phyloP scores from a whole-genome alignment of 2,113 vertebrate genomes.

The Tauraco erythrolophus region DNA sequence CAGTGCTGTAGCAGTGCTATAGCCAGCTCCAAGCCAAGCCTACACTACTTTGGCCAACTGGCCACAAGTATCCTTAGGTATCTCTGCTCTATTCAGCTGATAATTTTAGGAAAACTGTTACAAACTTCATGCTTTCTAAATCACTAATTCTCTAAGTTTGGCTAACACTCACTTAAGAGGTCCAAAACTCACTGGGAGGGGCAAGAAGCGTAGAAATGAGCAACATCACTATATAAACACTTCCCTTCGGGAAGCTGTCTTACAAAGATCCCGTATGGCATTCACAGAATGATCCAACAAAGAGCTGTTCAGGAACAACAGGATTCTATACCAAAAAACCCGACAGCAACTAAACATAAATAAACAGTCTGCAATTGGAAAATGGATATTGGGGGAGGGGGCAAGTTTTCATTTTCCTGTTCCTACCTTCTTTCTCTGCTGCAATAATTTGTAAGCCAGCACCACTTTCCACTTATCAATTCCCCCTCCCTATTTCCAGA shows the following conservation, averaged over 20 bases:
- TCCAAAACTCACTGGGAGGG: neutral
- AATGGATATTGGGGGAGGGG: neutral
- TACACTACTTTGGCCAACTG: neutral
- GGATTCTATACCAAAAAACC: neutral
- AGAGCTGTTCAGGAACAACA: neutral
- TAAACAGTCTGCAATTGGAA: neutral
- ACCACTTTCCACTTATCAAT: neutral
- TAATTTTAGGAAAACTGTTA: neutral
- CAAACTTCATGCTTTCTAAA: neutral
- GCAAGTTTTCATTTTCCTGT: neutral
- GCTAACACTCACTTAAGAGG: neutral
- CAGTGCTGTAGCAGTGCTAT: neutral
- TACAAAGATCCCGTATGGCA: neutral
- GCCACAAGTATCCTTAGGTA: neutral
- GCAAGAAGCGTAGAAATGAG: neutral
- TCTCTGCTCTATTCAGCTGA: neutral
- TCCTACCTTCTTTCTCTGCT: neutral
- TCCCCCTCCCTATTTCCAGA: neutral
- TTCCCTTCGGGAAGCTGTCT: neutral
- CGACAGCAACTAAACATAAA: neutral
- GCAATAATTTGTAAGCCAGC: neutral
- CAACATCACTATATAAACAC: neutral
- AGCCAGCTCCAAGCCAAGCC: neutral
- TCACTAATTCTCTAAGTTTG: neutral
- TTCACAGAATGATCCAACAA: neutral